Percentiles rank a stretch among this genome's conserved stretches.
Conservation (phyloP, 2,888 invertebrate genomes). For the Athalia circularis region DNA sequence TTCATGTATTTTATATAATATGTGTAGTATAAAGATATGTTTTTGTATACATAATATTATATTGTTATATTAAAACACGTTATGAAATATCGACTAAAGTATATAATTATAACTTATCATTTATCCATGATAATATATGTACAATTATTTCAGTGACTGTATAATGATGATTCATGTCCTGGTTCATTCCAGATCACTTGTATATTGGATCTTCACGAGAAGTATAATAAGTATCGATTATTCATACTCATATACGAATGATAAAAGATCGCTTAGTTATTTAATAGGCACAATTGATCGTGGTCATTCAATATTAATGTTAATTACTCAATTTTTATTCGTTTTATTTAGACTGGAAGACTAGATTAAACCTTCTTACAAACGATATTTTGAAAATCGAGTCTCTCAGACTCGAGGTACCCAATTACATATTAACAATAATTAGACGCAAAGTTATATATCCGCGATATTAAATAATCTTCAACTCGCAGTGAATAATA, state of each 20-base stretch:
- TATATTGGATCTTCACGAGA: constrained; percentile 16
- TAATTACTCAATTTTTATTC: constrained; percentile 17
- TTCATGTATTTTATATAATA: not conserved
- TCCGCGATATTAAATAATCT: constrained; percentile 1
- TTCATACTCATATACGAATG: not conserved
- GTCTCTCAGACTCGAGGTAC: constrained; percentile 57
- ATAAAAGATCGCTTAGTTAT: not conserved
- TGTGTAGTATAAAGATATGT: constrained; percentile 23
- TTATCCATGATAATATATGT: constrained; percentile 7
- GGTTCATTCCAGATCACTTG: constrained; percentile 48
- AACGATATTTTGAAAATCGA: constrained; percentile 51
- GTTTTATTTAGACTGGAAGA: constrained; percentile 64
- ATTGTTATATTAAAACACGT: constrained; percentile 26
- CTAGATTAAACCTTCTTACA: constrained; percentile 62
- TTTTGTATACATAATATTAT: not conserved
- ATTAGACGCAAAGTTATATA: constrained; percentile 40
- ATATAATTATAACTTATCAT: constrained; percentile 5
- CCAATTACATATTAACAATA: constrained; percentile 52
- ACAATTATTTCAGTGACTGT: not conserved
- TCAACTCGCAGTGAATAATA: not conserved
- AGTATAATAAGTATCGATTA: not conserved
- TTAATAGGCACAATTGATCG: not conserved
- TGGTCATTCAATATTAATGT: not conserved
- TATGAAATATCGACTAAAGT: not conserved
- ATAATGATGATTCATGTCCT: constrained; percentile 45